Percentiles rank a stretch among this genome's conserved stretches.
Evolutionary conservation across 2,797 vertebrate species (phyloP).

Genomic region (Phoeniculus purpureus): DNA sequence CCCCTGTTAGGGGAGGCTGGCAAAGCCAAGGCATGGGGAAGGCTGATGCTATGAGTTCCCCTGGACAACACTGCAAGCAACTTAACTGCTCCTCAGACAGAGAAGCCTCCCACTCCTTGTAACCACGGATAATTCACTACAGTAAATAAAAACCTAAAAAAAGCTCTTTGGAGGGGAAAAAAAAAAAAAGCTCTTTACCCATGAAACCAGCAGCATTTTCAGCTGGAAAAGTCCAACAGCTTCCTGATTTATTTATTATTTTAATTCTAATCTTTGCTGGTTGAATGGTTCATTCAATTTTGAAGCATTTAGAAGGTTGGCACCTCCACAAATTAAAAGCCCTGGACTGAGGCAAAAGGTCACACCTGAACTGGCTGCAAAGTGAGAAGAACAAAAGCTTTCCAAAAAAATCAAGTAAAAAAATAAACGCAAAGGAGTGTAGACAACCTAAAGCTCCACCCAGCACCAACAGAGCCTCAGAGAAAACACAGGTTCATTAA

Average conservation of each 20-base stretch:
- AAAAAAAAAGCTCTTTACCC: too few relatives aligned
- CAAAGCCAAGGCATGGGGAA: rapidly evolving
- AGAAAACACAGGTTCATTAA: background rate
- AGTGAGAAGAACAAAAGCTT: background rate
- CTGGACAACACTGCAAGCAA: rapidly evolving
- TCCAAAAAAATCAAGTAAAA: background rate
- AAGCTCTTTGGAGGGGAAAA: background rate
- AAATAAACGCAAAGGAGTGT: too few relatives aligned
- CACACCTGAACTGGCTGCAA: slow-evolving; percentile 15
- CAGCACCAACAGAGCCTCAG: background rate
- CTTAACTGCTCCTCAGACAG: rapidly evolving
- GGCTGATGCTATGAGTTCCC: background rate
- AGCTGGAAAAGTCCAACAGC: background rate
- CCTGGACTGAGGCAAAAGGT: slow-evolving; percentile 25
- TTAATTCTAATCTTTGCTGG: background rate
- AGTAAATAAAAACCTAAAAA: rapidly evolving
- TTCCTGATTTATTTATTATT: background rate
- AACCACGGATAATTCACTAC: background rate
- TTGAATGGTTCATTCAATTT: background rate
- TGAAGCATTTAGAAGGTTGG: background rate
- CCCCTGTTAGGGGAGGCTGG: rapidly evolving
- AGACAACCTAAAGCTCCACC: background rate
- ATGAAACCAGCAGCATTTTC: background rate
- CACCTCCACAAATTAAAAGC: background rate
- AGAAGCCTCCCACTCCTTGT: background rate